A percentile compares a stretch with the other conserved stretches of the same genome.
phyloP scores from a whole-genome alignment of 2,888 invertebrate genomes.

The Parascotia fuliginaria region DNA sequence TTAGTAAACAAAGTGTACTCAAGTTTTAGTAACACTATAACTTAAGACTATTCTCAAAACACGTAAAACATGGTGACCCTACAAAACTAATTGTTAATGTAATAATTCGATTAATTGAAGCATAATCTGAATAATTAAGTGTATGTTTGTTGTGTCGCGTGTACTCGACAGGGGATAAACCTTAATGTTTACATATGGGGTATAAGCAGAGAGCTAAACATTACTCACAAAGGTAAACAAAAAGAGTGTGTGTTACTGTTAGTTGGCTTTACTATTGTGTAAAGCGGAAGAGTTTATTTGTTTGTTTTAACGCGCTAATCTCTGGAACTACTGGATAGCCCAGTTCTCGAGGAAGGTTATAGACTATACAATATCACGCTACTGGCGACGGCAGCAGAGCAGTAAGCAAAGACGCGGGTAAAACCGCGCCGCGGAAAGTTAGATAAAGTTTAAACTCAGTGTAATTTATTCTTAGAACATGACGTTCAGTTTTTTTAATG shows the following conservation, averaged over 20 bases:
- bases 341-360: too few relatives aligned
- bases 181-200: not conserved
- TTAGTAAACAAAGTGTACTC: too few relatives aligned
- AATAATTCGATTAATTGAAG: conserved; percentile 45
- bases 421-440: too few relatives aligned
- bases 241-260: not conserved
- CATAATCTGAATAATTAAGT: conserved; percentile 42
- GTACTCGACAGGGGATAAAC: conserved; percentile 1
- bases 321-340: too few relatives aligned
- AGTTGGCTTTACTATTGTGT: conserved; percentile 1
- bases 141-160: conserved; percentile 26
- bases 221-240: not conserved
- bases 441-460: too few relatives aligned
- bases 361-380: too few relatives aligned
- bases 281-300: too few relatives aligned
- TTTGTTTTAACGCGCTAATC: too few relatives aligned
- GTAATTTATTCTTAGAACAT: too few relatives aligned
- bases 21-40: not conserved
- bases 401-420: too few relatives aligned
- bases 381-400: too few relatives aligned
- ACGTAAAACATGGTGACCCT: conserved; percentile 7
- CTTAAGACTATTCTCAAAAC: not conserved
- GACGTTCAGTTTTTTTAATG: too few relatives aligned
- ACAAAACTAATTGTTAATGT: conserved; percentile 32
- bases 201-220: not conserved